Base-by-base conservation (phyloP, 2,888 invertebrate genomes). In the Resseliella maxima region DNA sequence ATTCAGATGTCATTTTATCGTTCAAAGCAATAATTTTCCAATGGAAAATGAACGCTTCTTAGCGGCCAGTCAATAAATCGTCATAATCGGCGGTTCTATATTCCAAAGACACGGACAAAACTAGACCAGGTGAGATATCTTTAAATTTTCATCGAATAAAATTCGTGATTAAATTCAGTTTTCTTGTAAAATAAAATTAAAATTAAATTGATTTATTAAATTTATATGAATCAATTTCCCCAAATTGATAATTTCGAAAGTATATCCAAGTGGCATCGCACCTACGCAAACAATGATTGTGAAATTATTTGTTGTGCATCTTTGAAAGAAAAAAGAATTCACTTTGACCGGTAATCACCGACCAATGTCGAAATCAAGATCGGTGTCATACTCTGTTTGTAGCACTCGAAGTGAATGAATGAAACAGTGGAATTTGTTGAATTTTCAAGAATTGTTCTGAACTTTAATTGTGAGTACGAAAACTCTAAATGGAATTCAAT, bases 41-140 rank as follows among this genome's bases (percentile, higher is more conserved):
- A 64, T 64, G 24, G 24, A 31, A 64, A 27, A 5, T 21, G 38
- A 72, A 6, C 38, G 24, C 46, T 31, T 5, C 85, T 85, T 46
- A 46, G 41, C 85, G 85, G 45, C 85, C 85, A 85, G 85, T 31
- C 18, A 85, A 85, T 85, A 85, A 85, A 45, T 85, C n/a, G 15
- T 38, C 41, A 31, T 27, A 10, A 6, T 45, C 86, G 86, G 64
- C 86, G 81, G 21, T 27, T 15, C n/a, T 27, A 86, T 24, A n/a
- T 86, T 81, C 89, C 91, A 90, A 90, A 89, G 90, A 91, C 91
- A 90, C 91, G 91, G 91, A 89, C 87, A 89, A 83, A 90, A 89
- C 89, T 89, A 90, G 90, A 90, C 90, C 91, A 91, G 91, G 90
- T 90, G 90, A 38, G 54, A 36, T 86, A 41, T 64, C 27, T 85